These are phyloP conservation scores for Monochamus alternatus DNA, from an alignment of 2,888 invertebrate species.

Conservation along the genomic window DNA sequence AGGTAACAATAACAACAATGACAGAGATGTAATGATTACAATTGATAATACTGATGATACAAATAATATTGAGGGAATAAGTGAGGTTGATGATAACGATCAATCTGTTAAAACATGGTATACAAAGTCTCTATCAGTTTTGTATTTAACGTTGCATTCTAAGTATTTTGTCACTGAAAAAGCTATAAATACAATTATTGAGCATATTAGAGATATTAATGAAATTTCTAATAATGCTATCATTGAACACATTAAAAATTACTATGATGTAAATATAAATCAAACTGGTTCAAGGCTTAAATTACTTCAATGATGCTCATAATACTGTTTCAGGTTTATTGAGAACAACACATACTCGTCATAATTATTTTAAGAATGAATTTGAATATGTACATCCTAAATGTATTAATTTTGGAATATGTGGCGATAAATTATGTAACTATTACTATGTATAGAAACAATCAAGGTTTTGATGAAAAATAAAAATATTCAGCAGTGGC, in stretches of 20 bases:
- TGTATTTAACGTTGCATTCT: neutral
- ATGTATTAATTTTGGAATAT: neutral
- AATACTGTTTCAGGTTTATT: neutral
- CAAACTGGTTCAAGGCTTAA: neutral
- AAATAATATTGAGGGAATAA: neutral
- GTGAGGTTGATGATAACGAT: neutral
- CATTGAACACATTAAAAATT: neutral
- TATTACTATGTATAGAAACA: constrained; percentile 1
- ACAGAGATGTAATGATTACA: neutral
- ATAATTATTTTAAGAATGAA: neutral
- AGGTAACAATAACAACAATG: neutral
- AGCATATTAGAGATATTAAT: neutral
- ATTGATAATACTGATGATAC: neutral
- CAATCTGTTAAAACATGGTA: too few species aligned
- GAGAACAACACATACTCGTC: neutral
- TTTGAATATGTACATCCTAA: constrained; percentile 1
- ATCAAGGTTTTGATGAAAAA: neutral
- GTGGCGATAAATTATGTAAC: neutral
- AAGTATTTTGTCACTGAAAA: constrained; percentile 4
- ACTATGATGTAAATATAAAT: neutral
- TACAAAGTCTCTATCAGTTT: neutral
- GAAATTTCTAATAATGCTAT: neutral
- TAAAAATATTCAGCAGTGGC: neutral
- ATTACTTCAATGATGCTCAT: neutral
- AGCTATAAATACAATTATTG: neutral